phyloP scores from a whole-genome alignment of 2,797 vertebrate genomes.

The Takifugu rubripes region DNA sequence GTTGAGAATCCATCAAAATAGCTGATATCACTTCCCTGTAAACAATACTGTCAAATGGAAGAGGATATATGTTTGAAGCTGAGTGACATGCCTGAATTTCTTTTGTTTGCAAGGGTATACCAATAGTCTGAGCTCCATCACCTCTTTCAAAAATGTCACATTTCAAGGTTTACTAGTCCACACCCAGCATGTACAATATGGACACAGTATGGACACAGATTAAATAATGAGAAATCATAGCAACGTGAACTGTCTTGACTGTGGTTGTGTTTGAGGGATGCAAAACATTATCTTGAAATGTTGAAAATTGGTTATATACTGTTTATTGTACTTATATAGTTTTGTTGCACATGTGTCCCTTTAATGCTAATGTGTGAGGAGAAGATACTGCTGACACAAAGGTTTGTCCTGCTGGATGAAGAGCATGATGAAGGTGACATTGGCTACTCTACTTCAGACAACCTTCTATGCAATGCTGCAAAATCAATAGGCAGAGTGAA shows the following conservation, averaged over 20 bases:
- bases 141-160: neutral
- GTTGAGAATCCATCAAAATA: constrained; percentile 11
- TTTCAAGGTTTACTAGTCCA: neutral
- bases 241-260: neutral
- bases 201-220: neutral
- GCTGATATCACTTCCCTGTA: neutral
- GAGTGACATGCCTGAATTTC: constrained; percentile 3
- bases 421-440: neutral
- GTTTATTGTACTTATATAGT: too few relatives aligned
- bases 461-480: neutral
- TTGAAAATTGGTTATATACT: too few relatives aligned
- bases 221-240: neutral
- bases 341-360: neutral
- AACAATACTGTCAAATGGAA: neutral
- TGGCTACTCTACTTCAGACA: neutral
- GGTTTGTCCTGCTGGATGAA: neutral
- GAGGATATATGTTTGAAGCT: neutral
- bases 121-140: neutral
- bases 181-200: neutral
- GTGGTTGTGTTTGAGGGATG: neutral
- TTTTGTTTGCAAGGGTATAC: neutral
- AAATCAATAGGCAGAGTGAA: neutral
- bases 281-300: neutral
- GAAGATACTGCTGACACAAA: neutral
- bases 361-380: neutral